These are phyloP conservation scores for Bemisia tabaci DNA, from an alignment of 1,140 invertebrate genomes.

Conservation along the genomic window DNA sequence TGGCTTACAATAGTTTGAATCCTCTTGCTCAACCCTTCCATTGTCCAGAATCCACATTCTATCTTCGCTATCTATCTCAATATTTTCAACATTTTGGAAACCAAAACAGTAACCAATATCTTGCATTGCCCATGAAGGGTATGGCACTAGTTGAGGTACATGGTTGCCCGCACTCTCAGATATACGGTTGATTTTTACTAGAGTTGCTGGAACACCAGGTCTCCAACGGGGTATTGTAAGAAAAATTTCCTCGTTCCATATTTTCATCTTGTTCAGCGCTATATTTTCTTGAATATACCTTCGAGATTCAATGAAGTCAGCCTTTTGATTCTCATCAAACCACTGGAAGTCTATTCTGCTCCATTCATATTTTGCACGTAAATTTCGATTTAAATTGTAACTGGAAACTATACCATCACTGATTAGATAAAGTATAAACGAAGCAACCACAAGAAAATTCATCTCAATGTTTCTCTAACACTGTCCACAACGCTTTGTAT, in stretches of 20 bases:
- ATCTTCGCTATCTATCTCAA: slow-evolving; percentile 50
- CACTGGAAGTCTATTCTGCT: neutral
- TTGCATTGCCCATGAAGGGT: slow-evolving; percentile 51
- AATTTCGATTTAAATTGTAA: neutral
- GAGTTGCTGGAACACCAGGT: slow-evolving; percentile 47
- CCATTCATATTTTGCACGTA: neutral
- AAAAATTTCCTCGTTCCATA: slow-evolving; percentile 44
- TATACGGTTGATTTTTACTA: slow-evolving; percentile 39
- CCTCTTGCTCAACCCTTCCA: slow-evolving; percentile 36
- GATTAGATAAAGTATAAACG: neutral
- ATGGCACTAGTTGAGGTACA: slow-evolving; percentile 44
- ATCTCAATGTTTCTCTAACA: too few relatives aligned
- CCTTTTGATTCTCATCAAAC: neutral
- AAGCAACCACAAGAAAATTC: too few relatives aligned
- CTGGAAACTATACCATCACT: neutral
- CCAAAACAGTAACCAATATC: slow-evolving; percentile 41
- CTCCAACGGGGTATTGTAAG: slow-evolving; percentile 47
- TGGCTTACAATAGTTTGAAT: slow-evolving; percentile 40
- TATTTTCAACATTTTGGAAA: slow-evolving; percentile 51
- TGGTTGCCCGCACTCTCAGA: slow-evolving; percentile 33
- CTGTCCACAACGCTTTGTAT: too few relatives aligned
- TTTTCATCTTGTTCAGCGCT: slow-evolving; percentile 27
- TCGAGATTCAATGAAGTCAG: neutral
- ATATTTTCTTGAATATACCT: neutral
- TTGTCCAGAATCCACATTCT: slow-evolving; percentile 57